Evolutionary conservation across 2,888 invertebrate species (phyloP), one percentile per base, ranked within the genome.

Genomic region (Lampropteryx suffumata): DNA sequence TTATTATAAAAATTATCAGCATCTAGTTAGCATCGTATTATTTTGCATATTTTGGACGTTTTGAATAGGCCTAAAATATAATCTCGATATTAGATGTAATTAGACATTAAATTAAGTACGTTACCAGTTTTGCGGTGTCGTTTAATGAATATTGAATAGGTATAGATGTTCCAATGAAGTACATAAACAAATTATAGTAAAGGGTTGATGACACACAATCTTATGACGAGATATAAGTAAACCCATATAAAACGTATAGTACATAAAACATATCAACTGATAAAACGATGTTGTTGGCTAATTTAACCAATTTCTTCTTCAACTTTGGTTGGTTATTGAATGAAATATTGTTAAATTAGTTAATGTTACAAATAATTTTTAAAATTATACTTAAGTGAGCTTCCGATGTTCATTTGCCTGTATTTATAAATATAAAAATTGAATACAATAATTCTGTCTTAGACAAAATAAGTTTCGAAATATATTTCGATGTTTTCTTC

Each of bases 251-350:
- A 78, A 82, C 79, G 67, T 80, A 83, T 86, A 87, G 84, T 86
- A 88, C 84, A 88, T 83, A 72, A 84, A 82, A 89, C 89, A 89
- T 89, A 89, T 88, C 89, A 89, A 77, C 29, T 14, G 78, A 68
- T 62, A 69, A 78, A 79, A 72, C 64, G 72, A 75, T 64, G 71
- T 58, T 45, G 59, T 55, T 59, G 49, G 46, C 54, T 65, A 57
- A 64, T 61, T 54, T 67, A 63, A 62, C 70, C 62, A 67, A 59
- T 57, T 66, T 72, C 65, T 65, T 50, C 61, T 62, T 49, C 53
- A 45, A 52, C 54, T 54, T 56, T 40, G 51, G 51, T 41, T n/a
- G 44, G 54, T 8, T n/a, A 11, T 48, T 41, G 37, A 33, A 55
- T 46, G 50, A 11, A 7, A 43, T 61, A 50, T 61, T 47, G 51